These are phyloP conservation scores for Salpingus planirostris DNA, from an alignment of 2,888 invertebrate genomes.

Conservation along the genomic window DNA sequence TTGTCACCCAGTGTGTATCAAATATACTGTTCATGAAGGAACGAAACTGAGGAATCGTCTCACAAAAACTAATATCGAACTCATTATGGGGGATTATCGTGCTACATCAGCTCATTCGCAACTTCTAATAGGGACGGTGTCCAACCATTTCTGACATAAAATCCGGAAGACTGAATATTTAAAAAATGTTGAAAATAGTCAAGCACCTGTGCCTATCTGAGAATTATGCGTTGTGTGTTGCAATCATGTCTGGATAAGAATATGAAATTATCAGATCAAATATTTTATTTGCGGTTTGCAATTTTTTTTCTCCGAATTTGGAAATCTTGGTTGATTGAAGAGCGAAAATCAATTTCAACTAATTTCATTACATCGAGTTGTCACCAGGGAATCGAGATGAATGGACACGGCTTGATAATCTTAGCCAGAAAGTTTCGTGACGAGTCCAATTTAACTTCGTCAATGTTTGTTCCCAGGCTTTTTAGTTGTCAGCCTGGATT, in stretches of 20 bases:
- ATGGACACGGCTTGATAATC: background rate
- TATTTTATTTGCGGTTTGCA: background rate
- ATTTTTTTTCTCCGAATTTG: background rate
- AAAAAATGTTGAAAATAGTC: slow-evolving; percentile 1
- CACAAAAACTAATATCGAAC: background rate
- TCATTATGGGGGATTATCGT: background rate
- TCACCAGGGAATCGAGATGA: background rate
- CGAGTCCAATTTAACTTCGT: background rate
- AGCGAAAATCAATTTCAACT: background rate
- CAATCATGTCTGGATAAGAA: background rate
- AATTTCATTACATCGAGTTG: background rate
- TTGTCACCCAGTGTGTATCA: background rate
- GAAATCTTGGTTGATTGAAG: background rate
- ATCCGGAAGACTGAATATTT: slow-evolving; percentile 2
- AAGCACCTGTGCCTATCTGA: background rate
- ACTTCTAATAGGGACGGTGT: background rate
- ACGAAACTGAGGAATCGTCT: slow-evolving; percentile 3
- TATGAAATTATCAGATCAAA: background rate
- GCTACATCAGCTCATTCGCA: background rate
- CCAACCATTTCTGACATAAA: slow-evolving; percentile 1
- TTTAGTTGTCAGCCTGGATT: background rate
- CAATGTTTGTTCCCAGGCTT: background rate
- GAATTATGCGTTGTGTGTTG: background rate
- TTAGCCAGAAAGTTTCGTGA: background rate
- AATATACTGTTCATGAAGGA: slow-evolving; percentile 2